A percentile compares a stretch with the other conserved stretches of the same genome.
phyloP scores from a whole-genome alignment of 2,888 invertebrate species.

The Lottia gigantea region DNA sequence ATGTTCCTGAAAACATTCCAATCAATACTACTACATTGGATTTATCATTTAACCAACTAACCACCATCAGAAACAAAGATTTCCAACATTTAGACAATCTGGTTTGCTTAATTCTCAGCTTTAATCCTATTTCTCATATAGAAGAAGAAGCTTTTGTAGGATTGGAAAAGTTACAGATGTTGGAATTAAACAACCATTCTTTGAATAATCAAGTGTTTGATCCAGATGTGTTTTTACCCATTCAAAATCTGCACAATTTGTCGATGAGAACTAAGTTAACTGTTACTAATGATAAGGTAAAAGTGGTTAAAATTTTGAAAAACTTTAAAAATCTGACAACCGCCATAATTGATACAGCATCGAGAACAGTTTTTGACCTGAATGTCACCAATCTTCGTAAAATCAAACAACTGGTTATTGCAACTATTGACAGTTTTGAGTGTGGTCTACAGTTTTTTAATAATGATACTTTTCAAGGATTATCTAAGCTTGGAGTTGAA shows the following conservation, averaged over 20 bases:
- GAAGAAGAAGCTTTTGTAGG: neutral
- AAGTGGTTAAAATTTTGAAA: neutral
- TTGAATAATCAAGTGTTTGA: neutral
- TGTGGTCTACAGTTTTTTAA: neutral
- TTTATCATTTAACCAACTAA: neutral
- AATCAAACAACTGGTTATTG: neutral
- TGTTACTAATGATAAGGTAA: neutral
- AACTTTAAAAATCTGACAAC: neutral
- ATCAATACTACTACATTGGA: neutral
- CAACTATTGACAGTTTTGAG: neutral
- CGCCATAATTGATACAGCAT: neutral
- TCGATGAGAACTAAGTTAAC: neutral
- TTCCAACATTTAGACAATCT: neutral
- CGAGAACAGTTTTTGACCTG: neutral
- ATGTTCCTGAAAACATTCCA: neutral
- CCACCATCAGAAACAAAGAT: neutral
- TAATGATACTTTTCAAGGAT: neutral
- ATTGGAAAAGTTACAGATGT: neutral
- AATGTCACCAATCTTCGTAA: neutral
- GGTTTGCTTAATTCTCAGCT: neutral
- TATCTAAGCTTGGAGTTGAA: neutral
- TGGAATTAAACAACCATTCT: neutral
- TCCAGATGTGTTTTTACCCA: neutral
- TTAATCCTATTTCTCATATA: neutral
- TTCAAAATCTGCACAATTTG: neutral